These are phyloP conservation scores for Pluvianellus socialis DNA, from an alignment of 2,113 vertebrate species.

Conservation along the genomic window DNA sequence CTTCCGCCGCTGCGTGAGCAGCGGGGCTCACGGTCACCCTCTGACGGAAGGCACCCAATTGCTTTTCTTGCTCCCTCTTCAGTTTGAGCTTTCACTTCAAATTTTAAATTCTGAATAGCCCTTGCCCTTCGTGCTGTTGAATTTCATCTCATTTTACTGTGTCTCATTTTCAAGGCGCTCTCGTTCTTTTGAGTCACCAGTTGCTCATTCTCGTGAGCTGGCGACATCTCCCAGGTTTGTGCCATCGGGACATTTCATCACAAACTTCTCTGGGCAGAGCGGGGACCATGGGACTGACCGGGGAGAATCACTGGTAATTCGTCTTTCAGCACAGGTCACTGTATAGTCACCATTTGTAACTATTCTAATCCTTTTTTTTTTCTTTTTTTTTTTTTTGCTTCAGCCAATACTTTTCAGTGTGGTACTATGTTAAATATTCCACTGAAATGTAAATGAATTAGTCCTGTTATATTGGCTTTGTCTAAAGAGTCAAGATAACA, in stretches of 20 bases:
- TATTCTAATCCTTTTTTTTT: background rate
- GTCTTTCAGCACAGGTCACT: background rate
- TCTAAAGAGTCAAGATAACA: background rate
- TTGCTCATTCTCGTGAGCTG: background rate
- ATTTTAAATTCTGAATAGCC: background rate
- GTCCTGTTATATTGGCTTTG: background rate
- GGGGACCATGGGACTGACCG: background rate
- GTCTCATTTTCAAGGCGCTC: background rate
- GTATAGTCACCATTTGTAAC: background rate
- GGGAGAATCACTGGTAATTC: background rate
- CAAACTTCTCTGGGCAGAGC: background rate
- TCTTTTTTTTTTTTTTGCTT: background rate
- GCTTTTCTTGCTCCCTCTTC: background rate
- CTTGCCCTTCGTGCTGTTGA: background rate
- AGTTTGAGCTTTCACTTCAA: background rate
- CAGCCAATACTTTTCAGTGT: background rate
- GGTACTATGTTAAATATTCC: background rate
- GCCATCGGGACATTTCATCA: background rate
- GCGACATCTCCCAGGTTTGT: background rate
- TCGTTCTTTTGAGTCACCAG: background rate
- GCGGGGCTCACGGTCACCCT: background rate
- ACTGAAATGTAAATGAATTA: background rate
- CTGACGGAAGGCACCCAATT: background rate
- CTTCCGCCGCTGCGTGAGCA: rapidly evolving
- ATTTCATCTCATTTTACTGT: background rate